A percentile compares a stretch with the other conserved stretches of the same genome.
These are phyloP conservation scores for Masnerella sp. DNA, from an alignment of 2,888 invertebrate species.

Conservation along the genomic window DNA sequence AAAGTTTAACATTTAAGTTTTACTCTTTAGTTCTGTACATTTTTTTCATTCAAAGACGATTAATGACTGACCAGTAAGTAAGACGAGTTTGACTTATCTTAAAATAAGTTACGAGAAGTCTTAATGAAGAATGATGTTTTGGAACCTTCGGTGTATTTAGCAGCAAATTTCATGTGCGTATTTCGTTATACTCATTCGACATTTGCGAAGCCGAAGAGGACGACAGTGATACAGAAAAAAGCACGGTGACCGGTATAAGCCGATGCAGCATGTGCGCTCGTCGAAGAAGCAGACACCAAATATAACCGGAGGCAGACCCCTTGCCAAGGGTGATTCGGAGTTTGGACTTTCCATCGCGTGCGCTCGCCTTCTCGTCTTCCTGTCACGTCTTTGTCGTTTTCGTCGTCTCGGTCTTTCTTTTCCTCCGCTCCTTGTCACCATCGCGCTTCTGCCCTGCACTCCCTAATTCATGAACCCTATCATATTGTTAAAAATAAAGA, in stretches of 20 bases:
- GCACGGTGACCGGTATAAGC: constrained; percentile 65
- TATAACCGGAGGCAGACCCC: constrained; percentile 74
- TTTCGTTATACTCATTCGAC: too few species aligned
- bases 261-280: constrained; percentile 71
- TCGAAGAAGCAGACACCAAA: constrained; percentile 73
- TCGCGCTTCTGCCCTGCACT: constrained; percentile 41
- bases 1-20: too few species aligned
- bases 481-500: constrained; percentile 62
- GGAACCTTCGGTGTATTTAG: too few species aligned
- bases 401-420: constrained; percentile 31
- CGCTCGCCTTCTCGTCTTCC: constrained; percentile 41
- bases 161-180: too few species aligned
- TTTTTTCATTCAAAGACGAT: too few species aligned
- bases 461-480: constrained; percentile 59
- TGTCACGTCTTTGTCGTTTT: constrained; percentile 53
- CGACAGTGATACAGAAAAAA: constrained; percentile 62
- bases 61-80: too few species aligned
- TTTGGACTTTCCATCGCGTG: constrained; percentile 68
- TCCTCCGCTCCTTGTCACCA: constrained; percentile 39
- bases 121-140: too few species aligned
- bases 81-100: too few species aligned
- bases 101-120: too few species aligned
- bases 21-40: too few species aligned
- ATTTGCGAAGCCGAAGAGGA: constrained; percentile 35
- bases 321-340: constrained; percentile 75